These are phyloP conservation scores for Matsumurasca onukii DNA, from an alignment of 1,140 invertebrate genomes.

Conservation along the genomic window DNA sequence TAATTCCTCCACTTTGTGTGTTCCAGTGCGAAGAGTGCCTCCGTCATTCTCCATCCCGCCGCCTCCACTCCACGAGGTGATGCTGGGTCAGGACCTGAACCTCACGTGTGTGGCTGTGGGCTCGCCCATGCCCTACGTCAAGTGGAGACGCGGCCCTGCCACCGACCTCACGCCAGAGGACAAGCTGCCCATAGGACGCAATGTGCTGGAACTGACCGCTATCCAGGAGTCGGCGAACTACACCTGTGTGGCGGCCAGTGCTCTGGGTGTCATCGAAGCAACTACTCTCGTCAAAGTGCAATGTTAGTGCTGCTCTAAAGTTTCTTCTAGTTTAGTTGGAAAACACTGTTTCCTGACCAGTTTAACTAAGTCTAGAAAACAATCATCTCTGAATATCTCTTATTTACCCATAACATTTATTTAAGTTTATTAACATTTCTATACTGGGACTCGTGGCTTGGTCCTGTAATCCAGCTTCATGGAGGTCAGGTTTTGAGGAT, in stretches of 20 bases:
- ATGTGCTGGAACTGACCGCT: slow-evolving; percentile 80
- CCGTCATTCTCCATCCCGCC: slow-evolving; percentile 94
- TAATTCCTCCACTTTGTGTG: no score
- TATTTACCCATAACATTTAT: no score
- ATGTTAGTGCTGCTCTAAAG: slow-evolving; percentile 72
- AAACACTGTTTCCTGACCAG: no score
- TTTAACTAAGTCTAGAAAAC: no score
- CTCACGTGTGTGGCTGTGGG: slow-evolving; percentile 95
- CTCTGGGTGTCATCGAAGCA: slow-evolving; percentile 87
- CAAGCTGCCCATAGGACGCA: slow-evolving; percentile 79
- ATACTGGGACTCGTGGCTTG: no score
- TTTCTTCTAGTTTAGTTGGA: no score
- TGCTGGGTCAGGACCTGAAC: slow-evolving; percentile 86
- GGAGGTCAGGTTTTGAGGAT: no score
- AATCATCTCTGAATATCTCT: no score
- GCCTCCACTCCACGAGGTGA: slow-evolving; percentile 79
- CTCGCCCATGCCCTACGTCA: slow-evolving; percentile 96
- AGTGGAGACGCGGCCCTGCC: slow-evolving; percentile 85
- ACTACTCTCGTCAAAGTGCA: slow-evolving; percentile 90
- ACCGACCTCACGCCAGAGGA: slow-evolving; percentile 83
- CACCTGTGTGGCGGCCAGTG: slow-evolving; percentile 94
- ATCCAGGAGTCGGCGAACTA: slow-evolving; percentile 94
- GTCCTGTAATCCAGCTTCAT: no score
- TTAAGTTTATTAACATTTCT: no score
- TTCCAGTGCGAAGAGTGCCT: slow-evolving; percentile 85